Conservation (phyloP, 2,797 vertebrate species). For the Gypaetus barbatus region DNA sequence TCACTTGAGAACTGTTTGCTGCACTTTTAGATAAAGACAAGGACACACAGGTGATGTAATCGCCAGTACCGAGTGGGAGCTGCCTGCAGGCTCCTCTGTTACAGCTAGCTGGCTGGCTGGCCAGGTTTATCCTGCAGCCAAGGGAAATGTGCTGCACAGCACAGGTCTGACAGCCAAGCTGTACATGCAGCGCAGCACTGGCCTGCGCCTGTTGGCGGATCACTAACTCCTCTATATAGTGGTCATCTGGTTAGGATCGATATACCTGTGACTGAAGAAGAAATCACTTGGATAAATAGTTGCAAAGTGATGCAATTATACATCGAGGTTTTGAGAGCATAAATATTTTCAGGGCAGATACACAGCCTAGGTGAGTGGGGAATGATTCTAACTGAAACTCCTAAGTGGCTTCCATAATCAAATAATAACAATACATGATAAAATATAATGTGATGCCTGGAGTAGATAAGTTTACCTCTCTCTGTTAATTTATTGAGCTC, state of each 20-base stretch:
- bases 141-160: not conserved
- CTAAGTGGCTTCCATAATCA: not conserved
- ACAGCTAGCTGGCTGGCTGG: not conserved
- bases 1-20: not conserved
- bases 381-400: not conserved
- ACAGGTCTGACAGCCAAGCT: not conserved
- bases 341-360: not conserved
- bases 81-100: not conserved
- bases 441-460: not conserved
- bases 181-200: accelerated
- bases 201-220: accelerated
- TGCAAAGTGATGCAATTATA: not conserved
- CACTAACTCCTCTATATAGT: accelerated
- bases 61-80: accelerated
- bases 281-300: not conserved
- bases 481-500: not conserved
- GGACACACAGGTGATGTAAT: not conserved
- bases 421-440: not conserved
- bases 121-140: not conserved
- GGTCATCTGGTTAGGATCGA: not conserved
- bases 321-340: not conserved
- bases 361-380: not conserved
- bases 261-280: not conserved
- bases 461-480: not conserved
- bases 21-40: not conserved